These are phyloP conservation scores for Steinernema carpocapsae DNA, from an alignment of 2,888 invertebrate genomes.

Conservation along the genomic window DNA sequence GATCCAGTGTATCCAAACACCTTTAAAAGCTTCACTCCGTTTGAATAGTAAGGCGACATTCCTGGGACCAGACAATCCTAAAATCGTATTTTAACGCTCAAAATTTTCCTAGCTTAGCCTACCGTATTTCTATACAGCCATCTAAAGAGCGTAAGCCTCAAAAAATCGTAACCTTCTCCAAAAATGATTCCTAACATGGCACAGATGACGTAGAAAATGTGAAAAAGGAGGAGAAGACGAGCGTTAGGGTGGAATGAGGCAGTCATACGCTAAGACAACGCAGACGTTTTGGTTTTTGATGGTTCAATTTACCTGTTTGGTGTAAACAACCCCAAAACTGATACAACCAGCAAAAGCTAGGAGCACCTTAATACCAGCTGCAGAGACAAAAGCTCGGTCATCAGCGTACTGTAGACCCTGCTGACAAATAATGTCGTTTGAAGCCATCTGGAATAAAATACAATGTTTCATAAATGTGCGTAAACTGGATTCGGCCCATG, in stretches of 20 bases:
- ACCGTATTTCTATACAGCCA: not conserved
- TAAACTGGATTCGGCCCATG: too few species aligned
- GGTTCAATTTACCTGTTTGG: too few species aligned
- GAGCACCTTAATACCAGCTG: too few species aligned
- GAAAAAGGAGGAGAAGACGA: not conserved
- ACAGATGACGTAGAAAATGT: not conserved
- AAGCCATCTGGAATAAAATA: too few species aligned
- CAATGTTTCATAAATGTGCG: too few species aligned
- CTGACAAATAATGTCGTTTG: too few species aligned
- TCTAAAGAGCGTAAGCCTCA: not conserved
- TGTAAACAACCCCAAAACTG: too few species aligned
- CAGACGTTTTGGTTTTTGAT: too few species aligned
- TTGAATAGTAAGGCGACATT: not conserved
- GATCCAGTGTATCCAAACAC: constrained; percentile 1
- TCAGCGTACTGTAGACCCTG: too few species aligned
- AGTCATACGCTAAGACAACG: too few species aligned
- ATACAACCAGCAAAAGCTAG: too few species aligned
- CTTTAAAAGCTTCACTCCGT: not conserved
- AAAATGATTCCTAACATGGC: not conserved
- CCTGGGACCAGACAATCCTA: not conserved
- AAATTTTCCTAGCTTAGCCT: not conserved
- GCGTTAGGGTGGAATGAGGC: not conserved
- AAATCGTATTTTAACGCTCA: not conserved
- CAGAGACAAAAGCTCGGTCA: too few species aligned
- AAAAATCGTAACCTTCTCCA: not conserved